Evolutionary conservation across 1,140 invertebrate genomes (phyloP), one percentile per base, ranked within the genome.

Genomic region (Gonioctena quinquepunctata): DNA sequence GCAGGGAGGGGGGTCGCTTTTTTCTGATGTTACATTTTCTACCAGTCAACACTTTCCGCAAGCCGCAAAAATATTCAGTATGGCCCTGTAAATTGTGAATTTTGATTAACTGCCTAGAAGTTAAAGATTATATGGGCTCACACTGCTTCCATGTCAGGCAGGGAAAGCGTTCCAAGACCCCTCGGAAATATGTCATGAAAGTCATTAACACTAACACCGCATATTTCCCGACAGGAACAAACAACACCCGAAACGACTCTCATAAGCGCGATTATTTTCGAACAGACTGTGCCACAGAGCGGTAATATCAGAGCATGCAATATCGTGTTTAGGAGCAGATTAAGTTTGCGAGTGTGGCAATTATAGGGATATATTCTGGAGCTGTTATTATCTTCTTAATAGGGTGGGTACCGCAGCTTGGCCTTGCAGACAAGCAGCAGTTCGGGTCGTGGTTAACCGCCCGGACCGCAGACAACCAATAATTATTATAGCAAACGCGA

Each of bases 381-480:
- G 72, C 68, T 67, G 61, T 76, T 76, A 76, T 76, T 76, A 74
- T 76, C 75, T 76, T 57, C 62, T 69, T 76, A 76, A 76, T 74
- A 65, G 75, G 60, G 64, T 73, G 57, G 60, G 68, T 67, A 63
- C 70, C 75, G 68, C 72, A 73, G 72, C 66, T 73, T 74, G 66
- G 71, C 64, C 71, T 73, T 70, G 69, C 69, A 74, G 66, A 73
- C 71, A 71, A 56, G 54, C n/a, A 72, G 54, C 70, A 72, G 61
- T 72, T 71, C 69, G 72, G 72, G 69, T 74, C 63, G 72, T 66
- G 75, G 75, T 74, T 76, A 74, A 68, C 75, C 74, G 63, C 65
- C n/a, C 64, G 59, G 66, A 71, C 74, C 75, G 75, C 72, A 76
- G 75, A 76, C 75, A 74, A 74, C 66, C 75, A 62, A 70, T 73